phyloP scores from a whole-genome alignment of 2,797 vertebrate species.

The Neosalanx taihuensis region DNA sequence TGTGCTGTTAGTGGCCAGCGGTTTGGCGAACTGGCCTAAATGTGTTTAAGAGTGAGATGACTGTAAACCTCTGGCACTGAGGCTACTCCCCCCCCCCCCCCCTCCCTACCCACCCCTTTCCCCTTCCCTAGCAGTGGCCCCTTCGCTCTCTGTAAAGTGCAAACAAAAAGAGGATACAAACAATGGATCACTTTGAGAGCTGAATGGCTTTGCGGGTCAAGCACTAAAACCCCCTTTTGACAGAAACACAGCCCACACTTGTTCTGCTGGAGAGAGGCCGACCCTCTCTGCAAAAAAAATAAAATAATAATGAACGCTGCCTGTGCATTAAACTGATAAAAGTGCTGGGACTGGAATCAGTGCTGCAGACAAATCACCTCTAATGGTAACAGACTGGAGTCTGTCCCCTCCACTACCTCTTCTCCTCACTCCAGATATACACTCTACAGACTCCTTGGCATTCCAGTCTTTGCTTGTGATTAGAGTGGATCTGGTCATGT shows the following conservation, averaged over 20 bases:
- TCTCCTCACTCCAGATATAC: slow-evolving; percentile 64
- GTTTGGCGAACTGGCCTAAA: slow-evolving; percentile 28
- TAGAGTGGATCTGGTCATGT: not conserved
- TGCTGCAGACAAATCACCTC: slow-evolving; percentile 71
- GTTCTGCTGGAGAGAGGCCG: slow-evolving; percentile 77
- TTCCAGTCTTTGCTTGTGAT: no score
- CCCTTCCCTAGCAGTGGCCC: slow-evolving; percentile 14
- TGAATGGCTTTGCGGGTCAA: slow-evolving; percentile 77
- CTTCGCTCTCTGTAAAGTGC: slow-evolving; percentile 61
- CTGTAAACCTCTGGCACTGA: slow-evolving; percentile 60
- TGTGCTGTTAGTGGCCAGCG: not conserved
- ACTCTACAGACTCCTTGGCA: slow-evolving; percentile 32
- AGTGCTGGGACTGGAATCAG: slow-evolving; percentile 65
- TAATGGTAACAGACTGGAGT: slow-evolving; percentile 65
- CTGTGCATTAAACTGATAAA: slow-evolving; percentile 75
- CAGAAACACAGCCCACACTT: slow-evolving; percentile 78
- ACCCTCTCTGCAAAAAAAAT: slow-evolving; percentile 72
- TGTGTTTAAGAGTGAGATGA: slow-evolving; percentile 56
- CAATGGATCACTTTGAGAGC: slow-evolving; percentile 75
- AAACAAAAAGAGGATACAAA: slow-evolving; percentile 78
- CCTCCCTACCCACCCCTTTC: slow-evolving; percentile 34
- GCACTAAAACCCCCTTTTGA: slow-evolving; percentile 75
- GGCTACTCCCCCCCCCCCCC: slow-evolving; percentile 39
- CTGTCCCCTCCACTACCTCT: slow-evolving; percentile 51
- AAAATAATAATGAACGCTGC: slow-evolving; percentile 73